Conservation (phyloP, 2,888 invertebrate genomes). For the Hesperia comma region DNA sequence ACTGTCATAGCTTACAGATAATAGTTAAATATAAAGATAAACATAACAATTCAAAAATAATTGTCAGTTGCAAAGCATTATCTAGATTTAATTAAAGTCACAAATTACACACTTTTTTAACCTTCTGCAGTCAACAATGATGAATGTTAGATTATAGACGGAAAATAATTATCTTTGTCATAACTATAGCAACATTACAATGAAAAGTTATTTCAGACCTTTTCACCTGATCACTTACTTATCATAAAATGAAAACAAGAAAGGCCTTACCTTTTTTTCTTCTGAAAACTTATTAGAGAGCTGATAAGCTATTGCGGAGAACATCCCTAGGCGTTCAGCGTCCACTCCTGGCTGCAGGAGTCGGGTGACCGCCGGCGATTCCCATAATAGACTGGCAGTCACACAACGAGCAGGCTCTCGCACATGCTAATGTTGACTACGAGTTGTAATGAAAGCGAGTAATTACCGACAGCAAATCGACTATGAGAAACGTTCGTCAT, state of each 20-base stretch:
- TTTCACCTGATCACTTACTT: not conserved
- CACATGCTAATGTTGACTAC: constrained; percentile 15
- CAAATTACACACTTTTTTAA: too few relatives aligned
- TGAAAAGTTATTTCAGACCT: too few relatives aligned
- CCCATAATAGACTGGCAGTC: constrained; percentile 54
- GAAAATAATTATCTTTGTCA: too few relatives aligned
- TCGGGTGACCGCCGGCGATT: constrained; percentile 47
- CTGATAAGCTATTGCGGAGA: constrained; percentile 73
- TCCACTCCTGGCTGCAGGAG: constrained; percentile 58
- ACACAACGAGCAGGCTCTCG: constrained; percentile 22
- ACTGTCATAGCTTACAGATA: too few relatives aligned
- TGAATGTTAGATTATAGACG: too few relatives aligned
- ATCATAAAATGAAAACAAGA: not conserved
- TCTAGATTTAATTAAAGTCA: too few relatives aligned
- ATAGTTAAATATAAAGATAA: too few relatives aligned
- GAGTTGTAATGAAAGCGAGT: not conserved
- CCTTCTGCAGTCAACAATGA: too few relatives aligned
- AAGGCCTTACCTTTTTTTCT: constrained; percentile 64
- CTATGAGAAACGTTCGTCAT: constrained; percentile 8
- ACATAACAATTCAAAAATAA: too few relatives aligned
- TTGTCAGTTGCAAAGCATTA: too few relatives aligned
- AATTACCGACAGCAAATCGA: not conserved
- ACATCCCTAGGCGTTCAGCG: constrained; percentile 64
- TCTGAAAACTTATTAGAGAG: constrained; percentile 74
- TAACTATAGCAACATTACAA: too few relatives aligned